phyloP scores from a whole-genome alignment of 2,888 invertebrate genomes.

The Drosophila setosimentum region DNA sequence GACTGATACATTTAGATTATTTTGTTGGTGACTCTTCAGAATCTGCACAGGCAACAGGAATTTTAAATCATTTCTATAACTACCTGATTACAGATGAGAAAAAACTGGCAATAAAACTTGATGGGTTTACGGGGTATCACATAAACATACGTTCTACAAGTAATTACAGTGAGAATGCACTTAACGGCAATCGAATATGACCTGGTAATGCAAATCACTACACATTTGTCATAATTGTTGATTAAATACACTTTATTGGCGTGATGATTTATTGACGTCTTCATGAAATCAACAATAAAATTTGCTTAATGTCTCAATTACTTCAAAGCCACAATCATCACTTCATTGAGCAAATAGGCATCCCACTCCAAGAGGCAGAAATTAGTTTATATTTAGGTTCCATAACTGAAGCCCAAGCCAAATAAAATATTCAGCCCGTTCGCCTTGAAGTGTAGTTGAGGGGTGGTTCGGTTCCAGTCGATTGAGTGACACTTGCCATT shows the following conservation, averaged over 20 bases:
- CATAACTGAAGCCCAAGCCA: conserved; percentile 42
- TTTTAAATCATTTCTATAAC: background rate
- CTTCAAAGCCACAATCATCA: conserved; percentile 58
- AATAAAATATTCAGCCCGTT: conserved; percentile 20
- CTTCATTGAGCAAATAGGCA: conserved; percentile 32
- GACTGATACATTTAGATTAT: background rate
- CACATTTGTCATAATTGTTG: conserved; percentile 24
- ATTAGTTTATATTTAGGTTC: conserved; percentile 60
- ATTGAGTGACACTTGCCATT: conserved; percentile 25
- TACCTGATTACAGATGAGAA: background rate
- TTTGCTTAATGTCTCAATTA: conserved; percentile 76
- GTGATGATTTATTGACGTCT: conserved; percentile 43
- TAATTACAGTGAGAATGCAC: background rate
- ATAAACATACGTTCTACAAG: background rate
- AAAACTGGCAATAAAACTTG: background rate
- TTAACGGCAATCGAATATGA: background rate
- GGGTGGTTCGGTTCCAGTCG: conserved; percentile 1
- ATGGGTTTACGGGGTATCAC: background rate
- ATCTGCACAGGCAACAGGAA: background rate
- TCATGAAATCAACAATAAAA: conserved; percentile 61
- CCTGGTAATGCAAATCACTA: conserved; percentile 47
- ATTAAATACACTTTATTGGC: conserved; percentile 46
- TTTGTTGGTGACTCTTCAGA: background rate
- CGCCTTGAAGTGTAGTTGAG: background rate
- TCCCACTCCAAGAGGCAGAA: conserved; percentile 28